phyloP scores from a whole-genome alignment of 2,113 vertebrate species.

The Spheniscus mendiculus region DNA sequence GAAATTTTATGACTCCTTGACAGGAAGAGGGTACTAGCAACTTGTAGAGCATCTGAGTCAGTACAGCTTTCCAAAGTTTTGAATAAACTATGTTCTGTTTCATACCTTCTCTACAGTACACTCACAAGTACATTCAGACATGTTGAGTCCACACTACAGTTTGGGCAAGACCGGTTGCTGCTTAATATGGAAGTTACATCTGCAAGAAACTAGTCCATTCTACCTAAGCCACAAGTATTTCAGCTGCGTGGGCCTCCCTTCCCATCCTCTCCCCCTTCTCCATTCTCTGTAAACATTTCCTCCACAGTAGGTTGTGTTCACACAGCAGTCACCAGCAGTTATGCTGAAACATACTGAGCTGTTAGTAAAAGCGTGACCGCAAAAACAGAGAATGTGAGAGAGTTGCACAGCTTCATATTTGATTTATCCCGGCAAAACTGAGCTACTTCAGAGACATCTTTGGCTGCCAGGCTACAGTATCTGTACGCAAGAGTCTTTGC shows the following conservation, averaged over 20 bases:
- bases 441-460: neutral
- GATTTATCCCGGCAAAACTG: neutral
- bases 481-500: no score
- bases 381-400: neutral
- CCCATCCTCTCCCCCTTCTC: neutral
- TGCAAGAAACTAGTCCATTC: neutral
- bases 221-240: neutral
- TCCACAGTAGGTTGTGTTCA: neutral
- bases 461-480: neutral
- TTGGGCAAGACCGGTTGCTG: neutral
- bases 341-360: neutral
- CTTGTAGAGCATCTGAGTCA: neutral
- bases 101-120: neutral
- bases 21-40: neutral
- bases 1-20: neutral
- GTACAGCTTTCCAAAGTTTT: neutral
- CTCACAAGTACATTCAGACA: fast-evolving
- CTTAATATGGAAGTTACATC: neutral
- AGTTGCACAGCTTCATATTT: neutral
- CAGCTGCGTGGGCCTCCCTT: neutral
- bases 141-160: neutral
- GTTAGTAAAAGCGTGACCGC: fast-evolving
- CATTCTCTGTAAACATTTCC: neutral
- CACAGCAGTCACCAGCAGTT: neutral
- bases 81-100: neutral